Conservation (phyloP, 2,888 invertebrate genomes). For the Troides helena region DNA sequence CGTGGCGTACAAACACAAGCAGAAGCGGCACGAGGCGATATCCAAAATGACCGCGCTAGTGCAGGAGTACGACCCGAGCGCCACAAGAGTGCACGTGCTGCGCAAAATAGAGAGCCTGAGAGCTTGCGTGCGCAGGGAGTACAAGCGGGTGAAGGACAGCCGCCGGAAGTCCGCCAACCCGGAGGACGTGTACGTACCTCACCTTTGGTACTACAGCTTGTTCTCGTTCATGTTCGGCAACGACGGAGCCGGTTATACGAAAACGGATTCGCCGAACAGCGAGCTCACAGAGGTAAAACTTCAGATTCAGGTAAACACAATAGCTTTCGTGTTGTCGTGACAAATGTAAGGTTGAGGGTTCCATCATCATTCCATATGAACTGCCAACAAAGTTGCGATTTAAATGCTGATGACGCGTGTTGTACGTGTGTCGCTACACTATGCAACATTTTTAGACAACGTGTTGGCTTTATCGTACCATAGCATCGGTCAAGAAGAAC, state of each 20-base stretch:
- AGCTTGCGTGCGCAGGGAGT: conserved; percentile 65
- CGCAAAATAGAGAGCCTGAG: conserved; percentile 71
- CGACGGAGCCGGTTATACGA: conserved; percentile 38
- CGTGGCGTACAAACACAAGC: conserved; percentile 56
- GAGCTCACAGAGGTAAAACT: neutral
- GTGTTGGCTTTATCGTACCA: no score
- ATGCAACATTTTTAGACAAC: no score
- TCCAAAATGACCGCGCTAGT: conserved; percentile 59
- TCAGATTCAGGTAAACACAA: no score
- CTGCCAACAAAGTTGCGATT: no score
- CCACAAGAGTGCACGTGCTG: conserved; percentile 65
- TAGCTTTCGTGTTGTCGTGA: neutral
- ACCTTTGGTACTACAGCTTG: conserved; percentile 65
- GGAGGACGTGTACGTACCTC: conserved; percentile 57
- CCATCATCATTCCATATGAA: no score
- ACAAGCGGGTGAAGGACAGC: conserved; percentile 57
- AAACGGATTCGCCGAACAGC: conserved; percentile 29
- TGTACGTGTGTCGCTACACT: no score
- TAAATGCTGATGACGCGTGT: no score
- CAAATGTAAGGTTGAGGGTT: neutral
- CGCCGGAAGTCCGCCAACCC: conserved; percentile 43
- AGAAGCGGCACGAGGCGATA: conserved; percentile 58
- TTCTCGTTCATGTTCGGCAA: conserved; percentile 58
- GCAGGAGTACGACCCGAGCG: conserved; percentile 59
- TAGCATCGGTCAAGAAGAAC: no score